Evolutionary conservation across 2,888 invertebrate genomes (phyloP), one percentile per base, ranked within the genome.

Genomic region (Folsomia manolachei): DNA sequence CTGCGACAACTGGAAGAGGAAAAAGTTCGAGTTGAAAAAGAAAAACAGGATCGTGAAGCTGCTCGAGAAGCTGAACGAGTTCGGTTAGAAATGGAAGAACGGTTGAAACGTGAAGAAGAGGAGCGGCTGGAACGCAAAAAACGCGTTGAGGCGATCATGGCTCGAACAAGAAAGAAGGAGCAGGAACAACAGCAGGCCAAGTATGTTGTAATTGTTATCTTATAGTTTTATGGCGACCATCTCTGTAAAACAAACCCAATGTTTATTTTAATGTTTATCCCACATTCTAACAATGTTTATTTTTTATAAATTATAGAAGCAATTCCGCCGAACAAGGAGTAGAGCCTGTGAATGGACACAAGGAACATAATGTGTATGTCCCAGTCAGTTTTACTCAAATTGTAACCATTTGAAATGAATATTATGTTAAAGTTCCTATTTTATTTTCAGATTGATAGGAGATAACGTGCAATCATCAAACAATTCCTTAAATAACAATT

Each of bases 111-210:
- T 79, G 96, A 96, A 84, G 96, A 96, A 84, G 91, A 91, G 82
- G 96, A 96, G 83, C 87, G 96, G 72, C 89, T 92, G 82, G 92
- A 91, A 73, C 87, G 96, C 82, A 91, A 94, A 82, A 95, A 94
- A 84, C 88, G 95, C 72, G 94, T 95, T 25, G 94, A 94, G 84
- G 94, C 93, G 71, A 95, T 95, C 82, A 95, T 95, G 95, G 89
- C 90, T 69, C 86, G 95, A 82, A 95, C 95, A n/a, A 87, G 94
- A 78, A 88, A 88, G 74, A 86, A 85, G 82, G 81, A 81, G 24
- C 82, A 82, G 27, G 82, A 82, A 27, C 72, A 72, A 18, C 66
- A 73, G 65, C 66, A 71, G 27, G 77, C 76, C 2, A 76, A 76
- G 76, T 76, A 65, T 21, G 63, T 63, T 60, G 2, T 25, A 39